phyloP scores from a whole-genome alignment of 2,797 vertebrate species.

The Siniperca scherzeri region DNA sequence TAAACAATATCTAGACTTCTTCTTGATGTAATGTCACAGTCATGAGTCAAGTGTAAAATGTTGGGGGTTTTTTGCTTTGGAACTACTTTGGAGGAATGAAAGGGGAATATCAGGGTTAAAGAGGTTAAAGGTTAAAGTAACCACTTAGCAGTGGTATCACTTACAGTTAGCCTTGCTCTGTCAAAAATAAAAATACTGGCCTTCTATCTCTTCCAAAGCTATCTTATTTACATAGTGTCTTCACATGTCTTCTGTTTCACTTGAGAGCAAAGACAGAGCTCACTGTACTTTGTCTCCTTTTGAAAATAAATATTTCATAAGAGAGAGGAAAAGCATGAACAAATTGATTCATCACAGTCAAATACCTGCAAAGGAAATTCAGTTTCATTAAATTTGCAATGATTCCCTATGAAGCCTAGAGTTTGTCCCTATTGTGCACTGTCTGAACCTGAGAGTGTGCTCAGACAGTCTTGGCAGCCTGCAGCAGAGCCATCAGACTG shows the following conservation, averaged over 20 bases:
- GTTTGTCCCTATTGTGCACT: constrained; percentile 53
- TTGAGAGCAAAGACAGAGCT: constrained; percentile 29
- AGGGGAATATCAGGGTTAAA: background rate
- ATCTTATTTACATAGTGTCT: background rate
- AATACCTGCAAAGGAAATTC: constrained; percentile 74
- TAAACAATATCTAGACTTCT: background rate
- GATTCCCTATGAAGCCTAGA: constrained; percentile 60
- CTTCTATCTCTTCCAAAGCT: background rate
- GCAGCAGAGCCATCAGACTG: constrained; percentile 72
- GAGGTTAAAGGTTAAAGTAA: background rate
- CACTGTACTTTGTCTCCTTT: constrained; percentile 26
- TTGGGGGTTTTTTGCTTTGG: background rate
- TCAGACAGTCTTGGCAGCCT: constrained; percentile 73
- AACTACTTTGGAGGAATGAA: background rate
- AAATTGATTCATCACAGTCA: constrained; percentile 69
- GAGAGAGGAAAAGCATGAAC: constrained; percentile 48
- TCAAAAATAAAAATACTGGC: background rate
- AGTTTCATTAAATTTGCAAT: constrained; percentile 64
- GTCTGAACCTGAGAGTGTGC: constrained; percentile 45
- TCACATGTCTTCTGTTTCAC: constrained; percentile 17
- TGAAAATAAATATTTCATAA: constrained; percentile 67
- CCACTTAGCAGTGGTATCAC: background rate
- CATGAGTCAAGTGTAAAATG: background rate
- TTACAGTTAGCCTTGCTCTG: background rate
- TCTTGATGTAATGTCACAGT: background rate